Evolutionary conservation across 2,888 invertebrate species (phyloP), one percentile per base, ranked within the genome.

Genomic region (Andrena praecox): DNA sequence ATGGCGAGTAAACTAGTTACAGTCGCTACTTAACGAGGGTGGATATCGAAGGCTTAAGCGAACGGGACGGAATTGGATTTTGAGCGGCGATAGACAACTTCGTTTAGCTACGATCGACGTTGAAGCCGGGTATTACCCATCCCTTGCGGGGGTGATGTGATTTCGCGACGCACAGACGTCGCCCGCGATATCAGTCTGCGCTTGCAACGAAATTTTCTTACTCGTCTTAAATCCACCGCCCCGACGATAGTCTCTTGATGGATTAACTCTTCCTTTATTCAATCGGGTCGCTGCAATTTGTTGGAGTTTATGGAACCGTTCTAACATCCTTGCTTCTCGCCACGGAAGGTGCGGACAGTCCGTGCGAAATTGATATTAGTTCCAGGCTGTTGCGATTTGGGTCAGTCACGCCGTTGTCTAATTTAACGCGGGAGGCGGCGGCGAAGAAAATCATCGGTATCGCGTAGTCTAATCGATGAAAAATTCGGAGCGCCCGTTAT

Each of bases 21-120:
- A 52, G 42, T 42, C 33, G 71, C 20, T 66, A 31, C 48, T 74
- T 66, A 33, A 52, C 64, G 62, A 52, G 54, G 71, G 24, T 76
- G 60, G 80, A 56, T 71, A 62, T 31, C 42, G 50, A 20, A 42
- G 50, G 72, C 63, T 69, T 59, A 59, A 42, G n/a, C 29, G 56
- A 48, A 64, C 24, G 5, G 1, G 8, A 16, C 27, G 77, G 35
- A 78, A 83, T 82, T 70, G 54, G 67, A 82, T 81, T 77, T 64
- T 12, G 50, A 73, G 10, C 56, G 29, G 10, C 63, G 71, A 68
- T 63, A n/a, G 52, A 60, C 24, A 64, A 72, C 29, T 62, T 54
- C 50, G n/a, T 42, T 50, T 10, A 10, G 52, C 24, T 64, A 33
- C 16, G 29, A 48, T 54, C 54, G 27, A 24, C 62, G 54, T 29